Conservation (phyloP, 2,888 invertebrate species). For the Rotaria magnacalcarata region DNA sequence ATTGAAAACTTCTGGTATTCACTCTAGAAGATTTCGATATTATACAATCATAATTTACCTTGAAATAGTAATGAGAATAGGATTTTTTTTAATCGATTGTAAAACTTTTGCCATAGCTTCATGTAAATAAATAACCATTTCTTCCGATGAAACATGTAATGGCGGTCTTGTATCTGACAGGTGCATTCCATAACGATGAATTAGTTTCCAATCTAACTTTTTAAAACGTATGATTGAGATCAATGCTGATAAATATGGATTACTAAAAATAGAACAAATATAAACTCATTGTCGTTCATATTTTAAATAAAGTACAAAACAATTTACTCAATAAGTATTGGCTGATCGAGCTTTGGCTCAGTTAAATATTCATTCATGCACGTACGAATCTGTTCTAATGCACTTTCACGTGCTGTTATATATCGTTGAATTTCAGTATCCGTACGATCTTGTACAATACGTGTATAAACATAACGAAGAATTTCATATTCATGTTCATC, state of each 20-base stretch:
- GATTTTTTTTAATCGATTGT: slow-evolving; percentile 21
- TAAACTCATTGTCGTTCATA: too few species aligned
- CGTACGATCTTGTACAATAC: background rate
- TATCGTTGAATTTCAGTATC: slow-evolving; percentile 21
- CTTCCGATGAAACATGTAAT: slow-evolving; percentile 29
- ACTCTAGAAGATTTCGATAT: too few species aligned
- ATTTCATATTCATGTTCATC: slow-evolving; percentile 33
- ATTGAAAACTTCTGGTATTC: too few species aligned
- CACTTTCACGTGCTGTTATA: slow-evolving; percentile 17
- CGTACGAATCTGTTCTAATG: slow-evolving; percentile 26
- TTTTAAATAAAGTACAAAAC: too few species aligned
- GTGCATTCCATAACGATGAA: slow-evolving; percentile 6
- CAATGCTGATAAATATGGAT: slow-evolving; percentile 32
- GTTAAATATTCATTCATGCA: background rate
- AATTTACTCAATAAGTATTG: background rate
- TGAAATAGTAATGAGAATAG: background rate
- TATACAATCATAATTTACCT: background rate
- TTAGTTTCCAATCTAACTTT: background rate
- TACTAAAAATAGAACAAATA: background rate
- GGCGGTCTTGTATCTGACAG: slow-evolving; percentile 12
- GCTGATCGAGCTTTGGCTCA: background rate
- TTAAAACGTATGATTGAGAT: background rate
- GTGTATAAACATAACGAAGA: slow-evolving; percentile 12
- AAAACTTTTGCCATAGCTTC: slow-evolving; percentile 15
- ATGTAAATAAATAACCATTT: slow-evolving; percentile 12